A percentile compares a stretch with the other conserved stretches of the same genome.
Conservation (phyloP, 2,113 vertebrate species). For the human (Homo sapiens) region GRCh38 chr11:116309001-116309500, state of each 20-base stretch:
- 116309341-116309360: no score
- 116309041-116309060: neutral
- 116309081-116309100: neutral
- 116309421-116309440: neutral
- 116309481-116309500: neutral
- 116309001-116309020: neutral
- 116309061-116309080: neutral
- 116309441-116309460: neutral
- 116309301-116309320: neutral
- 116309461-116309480: neutral
- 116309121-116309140: neutral
- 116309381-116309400: neutral
- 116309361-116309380: neutral
- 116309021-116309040: neutral
- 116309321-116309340: neutral
- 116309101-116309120: neutral
- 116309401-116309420: neutral
- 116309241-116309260: neutral
- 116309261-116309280: neutral
- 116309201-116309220: neutral
- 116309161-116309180: neutral
- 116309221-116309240: neutral
- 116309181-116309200: neutral
- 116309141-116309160: neutral
- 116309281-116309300: neutral